Base-by-base conservation (phyloP, 2,888 invertebrate species). In the Empis livida region DNA sequence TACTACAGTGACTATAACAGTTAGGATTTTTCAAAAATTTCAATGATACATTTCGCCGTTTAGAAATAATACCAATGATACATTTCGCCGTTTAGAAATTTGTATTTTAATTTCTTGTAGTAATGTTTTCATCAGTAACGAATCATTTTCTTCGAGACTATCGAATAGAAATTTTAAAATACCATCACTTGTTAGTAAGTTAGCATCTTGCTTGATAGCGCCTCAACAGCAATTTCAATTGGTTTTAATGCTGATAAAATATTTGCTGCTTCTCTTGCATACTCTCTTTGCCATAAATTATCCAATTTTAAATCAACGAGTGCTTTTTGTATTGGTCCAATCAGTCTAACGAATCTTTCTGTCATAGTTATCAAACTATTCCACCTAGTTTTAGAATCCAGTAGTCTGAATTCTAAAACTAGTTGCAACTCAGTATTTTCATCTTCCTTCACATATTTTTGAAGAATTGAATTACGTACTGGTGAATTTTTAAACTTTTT, bases 331-430 rank as follows among this genome's bases (percentile, higher is more conserved):
- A 43, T 35, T 43, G 43, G 35, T 13, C 35, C 37, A 44, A 44
- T 37, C 11, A 44, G 17, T 27, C 37, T 20, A 14, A 44, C 13
- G n/a, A 44, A 44, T 20, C 43, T 11, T 35, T 43, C 43, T 9
- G 35, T 20, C 43, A 43, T 43, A 13, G 17, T 43, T 6, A 20
- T 20, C 13, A 43, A 35, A 35, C 43, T 43, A 20, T 20, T 17
- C 43, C 43, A 35, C n/a, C 43, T 17, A 17, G 43, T 43, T 35
- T 20, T 43, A 35, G 35, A 43, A 35, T 43, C 43, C 3, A 43
- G n/a, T 14, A 43, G n/a, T n/a, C n/a, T n/a, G n/a, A n/a, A n/a
- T n/a, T n/a, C n/a, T n/a, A n/a, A n/a, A n/a, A n/a, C n/a, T 35
- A 35, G 32, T 13, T 32, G 17, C 35, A 43, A 43, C 20, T 35